These are phyloP conservation scores for Tenthredo mesomela DNA, from an alignment of 2,888 invertebrate species.

Conservation along the genomic window DNA sequence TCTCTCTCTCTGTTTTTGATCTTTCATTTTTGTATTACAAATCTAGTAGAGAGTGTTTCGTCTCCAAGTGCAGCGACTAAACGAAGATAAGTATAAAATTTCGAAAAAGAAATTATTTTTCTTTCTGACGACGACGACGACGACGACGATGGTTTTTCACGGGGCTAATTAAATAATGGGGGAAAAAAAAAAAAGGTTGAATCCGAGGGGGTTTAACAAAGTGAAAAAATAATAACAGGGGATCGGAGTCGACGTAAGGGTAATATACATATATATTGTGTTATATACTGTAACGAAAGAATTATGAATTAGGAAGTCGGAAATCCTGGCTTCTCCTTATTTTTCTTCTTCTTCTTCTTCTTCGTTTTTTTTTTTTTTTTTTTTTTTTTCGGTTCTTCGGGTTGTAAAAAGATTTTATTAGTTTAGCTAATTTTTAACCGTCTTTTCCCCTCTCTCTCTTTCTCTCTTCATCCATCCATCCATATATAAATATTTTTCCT, in stretches of 20 bases:
- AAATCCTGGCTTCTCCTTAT: not conserved
- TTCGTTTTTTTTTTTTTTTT: not conserved
- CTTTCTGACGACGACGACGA: too few species aligned
- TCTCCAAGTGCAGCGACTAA: too few species aligned
- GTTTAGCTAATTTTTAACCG: conserved; percentile 70
- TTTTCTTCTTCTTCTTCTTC: not conserved
- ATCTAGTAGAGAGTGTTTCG: too few species aligned
- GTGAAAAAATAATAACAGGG: conserved; percentile 22
- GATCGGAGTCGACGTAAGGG: not conserved
- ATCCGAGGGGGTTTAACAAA: conserved; percentile 9
- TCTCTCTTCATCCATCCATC: too few species aligned
- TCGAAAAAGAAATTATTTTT: too few species aligned
- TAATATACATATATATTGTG: not conserved
- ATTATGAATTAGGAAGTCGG: conserved; percentile 30
- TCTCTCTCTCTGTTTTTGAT: too few species aligned
- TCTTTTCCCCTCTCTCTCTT: not conserved
- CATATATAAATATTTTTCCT: too few species aligned
- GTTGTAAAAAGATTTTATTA: conserved; percentile 57
- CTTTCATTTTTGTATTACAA: too few species aligned
- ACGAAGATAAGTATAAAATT: too few species aligned
- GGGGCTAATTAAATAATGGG: conserved; percentile 1
- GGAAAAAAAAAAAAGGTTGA: not conserved
- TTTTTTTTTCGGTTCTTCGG: not conserved
- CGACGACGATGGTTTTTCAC: not conserved
- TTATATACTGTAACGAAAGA: conserved; percentile 10